Evolutionary conservation across 1,140 invertebrate species (phyloP), one percentile per base, ranked within the genome.

Genomic region (Cotesia glomerata): DNA sequence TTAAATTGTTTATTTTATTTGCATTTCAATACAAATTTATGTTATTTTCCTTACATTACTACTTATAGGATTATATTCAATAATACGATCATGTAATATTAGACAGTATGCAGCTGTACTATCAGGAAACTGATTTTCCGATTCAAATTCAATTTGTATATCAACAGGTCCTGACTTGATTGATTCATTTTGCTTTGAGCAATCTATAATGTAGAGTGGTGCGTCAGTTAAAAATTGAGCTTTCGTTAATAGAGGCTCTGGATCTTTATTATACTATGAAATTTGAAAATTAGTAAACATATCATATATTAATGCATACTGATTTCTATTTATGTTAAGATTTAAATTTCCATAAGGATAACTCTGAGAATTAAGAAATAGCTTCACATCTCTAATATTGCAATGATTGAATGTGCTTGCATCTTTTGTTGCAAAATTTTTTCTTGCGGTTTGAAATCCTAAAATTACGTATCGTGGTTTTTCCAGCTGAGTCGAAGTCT

Each of bases 341-440:
- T 56, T 75, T 13, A 69, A 36, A 35, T 69, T 69, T 56, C 16
- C 71, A 75, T 73, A 72, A 3, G 74, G 64, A 72, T 68, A 72
- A 59, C n/a, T 45, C 61, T 72, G 45, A 18, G 69, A 66, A 76
- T 74, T 76, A 62, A 67, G 1, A 64, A 58, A 76, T 62, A 76
- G 35, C 61, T 76, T 74, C 0, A 74, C 68, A 62, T 76, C 69
- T 35, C 64, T 52, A 13, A 76, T 26, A 16, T 74, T 68, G 49
- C 72, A 74, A 74, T 67, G 26, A 26, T 26, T 2, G 26, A 26
- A 26, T 26, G 2, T 26, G 26, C 26, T 26, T 26, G 26, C 1
- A 2, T 26, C 26, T 26, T 26, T 26, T 26, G 26, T 26, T 26
- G 1, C 2, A 26, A 26, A 1, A 3, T 26, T 26, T 26, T 26